Conservation (phyloP, 1,140 invertebrate species). For the Drosophila biarmipes region DNA sequence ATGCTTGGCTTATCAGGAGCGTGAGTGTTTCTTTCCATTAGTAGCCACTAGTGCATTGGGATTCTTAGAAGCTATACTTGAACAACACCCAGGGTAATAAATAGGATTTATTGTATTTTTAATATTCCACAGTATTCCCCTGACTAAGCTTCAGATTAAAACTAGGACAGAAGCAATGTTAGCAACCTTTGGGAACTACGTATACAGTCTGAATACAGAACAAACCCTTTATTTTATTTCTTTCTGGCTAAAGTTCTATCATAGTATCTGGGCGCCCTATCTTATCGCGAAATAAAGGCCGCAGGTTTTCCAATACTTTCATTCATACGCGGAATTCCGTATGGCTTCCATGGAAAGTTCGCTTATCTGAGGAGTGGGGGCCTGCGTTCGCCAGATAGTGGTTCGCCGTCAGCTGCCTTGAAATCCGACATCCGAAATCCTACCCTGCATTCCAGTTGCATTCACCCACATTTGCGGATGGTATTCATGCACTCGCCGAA, state of each 20-base stretch:
- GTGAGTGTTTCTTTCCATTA: slow-evolving; percentile 13
- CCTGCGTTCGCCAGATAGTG: slow-evolving; percentile 9
- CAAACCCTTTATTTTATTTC: too few species aligned
- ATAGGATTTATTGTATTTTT: neutral
- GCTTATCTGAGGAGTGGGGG: slow-evolving; percentile 19
- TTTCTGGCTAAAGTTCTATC: neutral
- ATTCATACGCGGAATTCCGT: slow-evolving; percentile 33
- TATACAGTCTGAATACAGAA: neutral
- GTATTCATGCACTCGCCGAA: slow-evolving; percentile 52
- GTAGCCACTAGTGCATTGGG: neutral
- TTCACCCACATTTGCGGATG: slow-evolving; percentile 62
- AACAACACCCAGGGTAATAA: neutral
- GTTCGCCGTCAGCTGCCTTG: slow-evolving; percentile 24
- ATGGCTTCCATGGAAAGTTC: slow-evolving; percentile 34
- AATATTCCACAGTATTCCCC: neutral
- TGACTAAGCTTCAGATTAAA: neutral
- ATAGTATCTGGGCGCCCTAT: neutral
- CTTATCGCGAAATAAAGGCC: slow-evolving; percentile 23
- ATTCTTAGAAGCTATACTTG: slow-evolving; percentile 6
- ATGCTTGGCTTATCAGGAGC: slow-evolving; percentile 7
- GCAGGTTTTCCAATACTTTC: slow-evolving; percentile 26
- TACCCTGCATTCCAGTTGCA: slow-evolving; percentile 31
- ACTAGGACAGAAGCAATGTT: too few species aligned
- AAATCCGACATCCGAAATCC: slow-evolving; percentile 36
- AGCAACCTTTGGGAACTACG: too few species aligned